A percentile compares a stretch with the other conserved stretches of the same genome.
Evolutionary conservation across 2,888 invertebrate genomes (phyloP).

Genomic region (Eumacrocentrus americanus): DNA sequence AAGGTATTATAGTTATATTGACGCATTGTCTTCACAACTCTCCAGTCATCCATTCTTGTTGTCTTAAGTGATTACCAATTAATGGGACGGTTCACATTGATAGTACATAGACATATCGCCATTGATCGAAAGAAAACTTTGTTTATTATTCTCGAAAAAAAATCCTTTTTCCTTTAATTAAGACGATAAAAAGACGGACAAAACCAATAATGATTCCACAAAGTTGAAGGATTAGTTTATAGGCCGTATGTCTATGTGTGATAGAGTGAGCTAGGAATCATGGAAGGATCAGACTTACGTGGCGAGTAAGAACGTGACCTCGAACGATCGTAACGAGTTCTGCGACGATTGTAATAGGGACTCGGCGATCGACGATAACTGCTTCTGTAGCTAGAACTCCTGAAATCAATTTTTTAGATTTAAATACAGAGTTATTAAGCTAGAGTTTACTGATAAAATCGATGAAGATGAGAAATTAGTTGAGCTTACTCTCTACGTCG

Average conservation of each 20-base stretch:
- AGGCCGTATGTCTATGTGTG: slow-evolving; percentile 46
- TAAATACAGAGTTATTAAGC: too few species aligned
- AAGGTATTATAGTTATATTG: too few species aligned
- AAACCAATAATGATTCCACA: too few species aligned
- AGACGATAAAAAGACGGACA: too few species aligned
- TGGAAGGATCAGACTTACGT: slow-evolving; percentile 69
- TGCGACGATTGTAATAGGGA: slow-evolving; percentile 72
- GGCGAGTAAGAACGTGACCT: slow-evolving; percentile 80
- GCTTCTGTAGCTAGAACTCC: slow-evolving; percentile 65
- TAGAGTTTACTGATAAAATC: too few species aligned
- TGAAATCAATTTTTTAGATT: slow-evolving; percentile 37
- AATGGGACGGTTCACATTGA: slow-evolving; percentile 11
- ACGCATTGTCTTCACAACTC: slow-evolving; percentile 44
- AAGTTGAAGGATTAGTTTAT: too few species aligned
- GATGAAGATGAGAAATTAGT: not conserved
- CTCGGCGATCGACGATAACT: slow-evolving; percentile 72
- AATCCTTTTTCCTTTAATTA: too few species aligned
- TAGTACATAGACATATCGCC: slow-evolving; percentile 9
- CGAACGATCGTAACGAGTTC: slow-evolving; percentile 75
- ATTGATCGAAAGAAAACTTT: not conserved
- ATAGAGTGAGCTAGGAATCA: slow-evolving; percentile 38
- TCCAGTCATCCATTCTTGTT: slow-evolving; percentile 29
- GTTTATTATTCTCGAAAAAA: too few species aligned
- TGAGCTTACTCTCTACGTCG: slow-evolving; percentile 67
- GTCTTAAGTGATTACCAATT: slow-evolving; percentile 23